Conservation (phyloP, 2,113 vertebrate genomes). For the Ellobius talpinus region DNA sequence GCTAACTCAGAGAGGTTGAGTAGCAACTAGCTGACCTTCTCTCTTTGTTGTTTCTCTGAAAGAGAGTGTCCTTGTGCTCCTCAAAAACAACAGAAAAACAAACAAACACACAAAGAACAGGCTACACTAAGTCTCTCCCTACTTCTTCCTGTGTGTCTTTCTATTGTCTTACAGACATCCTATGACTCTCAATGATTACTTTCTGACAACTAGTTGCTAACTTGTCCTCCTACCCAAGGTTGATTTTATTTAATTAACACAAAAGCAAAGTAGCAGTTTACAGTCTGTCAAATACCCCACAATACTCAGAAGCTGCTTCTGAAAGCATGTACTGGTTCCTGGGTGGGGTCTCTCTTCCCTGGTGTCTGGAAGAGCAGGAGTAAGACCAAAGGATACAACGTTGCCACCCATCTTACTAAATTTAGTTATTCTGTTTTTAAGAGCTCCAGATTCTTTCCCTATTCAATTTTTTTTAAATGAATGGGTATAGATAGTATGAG, state of each 20-base stretch:
- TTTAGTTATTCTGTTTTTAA: not conserved
- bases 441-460: not conserved
- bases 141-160: not conserved
- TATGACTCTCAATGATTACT: not conserved
- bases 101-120: too few species aligned
- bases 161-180: not conserved
- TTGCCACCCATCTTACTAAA: slow-evolving; percentile 6
- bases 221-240: not conserved
- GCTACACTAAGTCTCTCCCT: not conserved
- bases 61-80: not conserved
- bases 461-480: not conserved
- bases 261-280: not conserved
- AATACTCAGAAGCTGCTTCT: not conserved
- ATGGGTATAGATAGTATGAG: not conserved
- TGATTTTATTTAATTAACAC: not conserved
- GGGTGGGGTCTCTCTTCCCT: not conserved
- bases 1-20: not conserved
- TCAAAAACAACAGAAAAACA: too few species aligned
- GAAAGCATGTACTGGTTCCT: too few species aligned
- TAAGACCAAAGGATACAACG: not conserved
- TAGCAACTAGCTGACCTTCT: not conserved
- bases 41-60: not conserved
- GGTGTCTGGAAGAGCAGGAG: not conserved
- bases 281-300: not conserved
- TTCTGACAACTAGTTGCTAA: not conserved